These are phyloP conservation scores for Piaya cayana DNA, from an alignment of 2,113 vertebrate species.

Conservation along the genomic window DNA sequence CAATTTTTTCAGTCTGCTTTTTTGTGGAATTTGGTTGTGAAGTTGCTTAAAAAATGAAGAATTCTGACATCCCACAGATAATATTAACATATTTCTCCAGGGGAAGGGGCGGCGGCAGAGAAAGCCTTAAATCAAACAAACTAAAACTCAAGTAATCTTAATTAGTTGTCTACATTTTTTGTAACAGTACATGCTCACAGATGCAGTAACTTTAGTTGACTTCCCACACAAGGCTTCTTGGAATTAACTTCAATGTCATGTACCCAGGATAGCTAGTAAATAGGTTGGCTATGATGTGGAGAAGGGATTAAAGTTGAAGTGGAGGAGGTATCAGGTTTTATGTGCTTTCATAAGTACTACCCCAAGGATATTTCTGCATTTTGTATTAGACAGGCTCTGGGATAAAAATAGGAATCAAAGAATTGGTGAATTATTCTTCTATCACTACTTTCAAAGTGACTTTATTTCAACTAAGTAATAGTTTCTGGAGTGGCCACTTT, in stretches of 20 bases:
- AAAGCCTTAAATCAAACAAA: neutral
- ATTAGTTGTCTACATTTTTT: neutral
- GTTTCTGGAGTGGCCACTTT: neutral
- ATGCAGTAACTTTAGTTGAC: neutral
- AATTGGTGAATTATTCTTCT: neutral
- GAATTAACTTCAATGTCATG: neutral
- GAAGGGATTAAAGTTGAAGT: neutral
- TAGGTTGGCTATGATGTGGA: neutral
- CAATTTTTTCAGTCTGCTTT: neutral
- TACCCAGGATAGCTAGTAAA: neutral
- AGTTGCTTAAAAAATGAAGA: accelerated
- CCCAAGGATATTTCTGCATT: neutral
- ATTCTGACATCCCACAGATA: neutral
- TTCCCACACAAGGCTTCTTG: neutral
- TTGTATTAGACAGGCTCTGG: neutral
- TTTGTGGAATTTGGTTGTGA: neutral
- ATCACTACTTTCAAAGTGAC: neutral
- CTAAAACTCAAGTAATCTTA: neutral
- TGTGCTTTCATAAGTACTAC: neutral
- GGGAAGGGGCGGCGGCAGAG: no score
- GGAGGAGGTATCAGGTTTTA: neutral
- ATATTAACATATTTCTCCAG: neutral
- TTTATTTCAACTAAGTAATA: neutral
- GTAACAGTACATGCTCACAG: neutral
- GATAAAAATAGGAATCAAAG: neutral